Base-by-base conservation (phyloP, 2,888 invertebrate species). In the Creontiades dilutus region DNA sequence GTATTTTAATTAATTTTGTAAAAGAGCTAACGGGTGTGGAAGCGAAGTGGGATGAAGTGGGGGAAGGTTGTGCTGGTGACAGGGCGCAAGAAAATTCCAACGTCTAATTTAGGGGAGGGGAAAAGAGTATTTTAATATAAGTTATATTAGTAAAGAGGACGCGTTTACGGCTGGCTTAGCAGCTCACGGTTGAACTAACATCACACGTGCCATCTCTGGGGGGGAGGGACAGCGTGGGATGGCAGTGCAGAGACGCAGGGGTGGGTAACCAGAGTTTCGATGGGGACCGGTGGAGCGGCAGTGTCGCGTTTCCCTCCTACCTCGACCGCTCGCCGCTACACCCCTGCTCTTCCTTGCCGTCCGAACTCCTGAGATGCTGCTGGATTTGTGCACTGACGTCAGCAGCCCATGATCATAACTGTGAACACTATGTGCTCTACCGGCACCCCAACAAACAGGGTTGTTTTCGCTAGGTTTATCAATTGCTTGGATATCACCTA, bases 71-170 rank as follows among this genome's bases (percentile, higher is more conserved):
- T 86, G 86, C 46, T 86, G 86, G 86, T 86, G 86, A 86, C 86
- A 86, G 86, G 86, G 61, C 47, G 75, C 86, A 86, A 86, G 86
- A 86, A 86, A 68, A 75, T 86, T 86, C 86, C 86, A 86, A 86
- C 47, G 78, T 88, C 88, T 88, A 88, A 88, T 88, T 88, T 88
- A 52, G 78, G 78, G 88, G 27, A 88, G 76, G 80, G 78, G 88
- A 88, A 80, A 80, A 88, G 78, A 80, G 80, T 88, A 88, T 88
- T 88, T 88, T 88, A 88, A 88, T 88, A 88, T 88, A 88, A 88
- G 46, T 88, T 88, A 88, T 88, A 88, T 78, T 88, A 88, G 78
- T 88, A 88, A 88, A 88, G 88, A 88, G 88, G 80, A 88, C 86
- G 80, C 80, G 88, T 88, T 88, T 78, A 88, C 88, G 88, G 48